phyloP scores from a whole-genome alignment of 2,113 vertebrate genomes.

The Trogon melanurus region DNA sequence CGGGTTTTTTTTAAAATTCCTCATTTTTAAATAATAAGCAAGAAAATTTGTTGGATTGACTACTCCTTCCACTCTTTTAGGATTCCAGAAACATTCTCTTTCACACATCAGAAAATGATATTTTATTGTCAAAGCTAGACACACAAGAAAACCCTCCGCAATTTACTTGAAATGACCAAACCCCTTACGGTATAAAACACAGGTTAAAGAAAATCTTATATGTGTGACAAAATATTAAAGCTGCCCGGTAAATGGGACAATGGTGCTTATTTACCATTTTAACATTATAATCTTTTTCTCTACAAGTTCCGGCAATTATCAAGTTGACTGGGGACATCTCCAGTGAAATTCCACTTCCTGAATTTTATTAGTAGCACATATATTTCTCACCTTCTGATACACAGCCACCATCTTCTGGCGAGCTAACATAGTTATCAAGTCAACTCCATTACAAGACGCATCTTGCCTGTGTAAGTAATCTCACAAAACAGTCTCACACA shows the following conservation, averaged over 20 bases:
- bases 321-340: not conserved
- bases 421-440: not conserved
- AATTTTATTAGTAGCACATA: not conserved
- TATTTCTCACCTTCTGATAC: not conserved
- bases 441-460: accelerated
- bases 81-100: not conserved
- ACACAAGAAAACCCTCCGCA: not conserved
- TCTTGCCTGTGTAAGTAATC: not conserved
- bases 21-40: not conserved
- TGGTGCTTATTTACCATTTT: not conserved
- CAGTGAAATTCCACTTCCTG: not conserved
- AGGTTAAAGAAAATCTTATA: not conserved
- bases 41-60: not conserved
- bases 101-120: not conserved
- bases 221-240: not conserved
- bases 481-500: not conserved
- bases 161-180: not conserved
- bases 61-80: not conserved
- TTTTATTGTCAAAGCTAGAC: not conserved
- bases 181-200: not conserved
- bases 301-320: not conserved
- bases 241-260: not conserved
- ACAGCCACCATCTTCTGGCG: not conserved
- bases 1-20: not conserved
- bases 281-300: not conserved